Evolutionary conservation across 2,113 vertebrate genomes (phyloP).

Genomic region (Lichenostomus cassidix): DNA sequence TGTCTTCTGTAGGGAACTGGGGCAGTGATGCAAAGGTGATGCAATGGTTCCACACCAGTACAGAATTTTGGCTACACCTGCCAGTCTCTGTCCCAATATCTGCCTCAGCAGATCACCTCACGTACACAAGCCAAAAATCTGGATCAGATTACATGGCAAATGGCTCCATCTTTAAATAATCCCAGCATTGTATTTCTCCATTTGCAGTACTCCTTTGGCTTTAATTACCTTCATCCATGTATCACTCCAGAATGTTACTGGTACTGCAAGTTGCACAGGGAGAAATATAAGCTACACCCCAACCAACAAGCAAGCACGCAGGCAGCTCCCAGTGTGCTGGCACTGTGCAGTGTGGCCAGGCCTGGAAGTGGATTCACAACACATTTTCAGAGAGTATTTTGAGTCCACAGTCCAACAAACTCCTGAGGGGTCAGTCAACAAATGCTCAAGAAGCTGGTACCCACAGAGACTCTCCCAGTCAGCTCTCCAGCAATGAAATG

Average conservation of each 20-base stretch:
- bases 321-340: not conserved
- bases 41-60: not conserved
- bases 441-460: not conserved
- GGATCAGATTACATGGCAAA: not conserved
- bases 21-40: rapidly evolving
- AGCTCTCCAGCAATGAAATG: not conserved
- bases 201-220: not conserved
- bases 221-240: not conserved
- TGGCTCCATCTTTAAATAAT: not conserved
- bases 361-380: not conserved
- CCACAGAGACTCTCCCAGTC: not conserved
- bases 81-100: not conserved
- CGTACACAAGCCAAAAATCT: rapidly evolving
- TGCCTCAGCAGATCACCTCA: not conserved
- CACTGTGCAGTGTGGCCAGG: not conserved
- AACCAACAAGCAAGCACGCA: not conserved
- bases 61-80: not conserved
- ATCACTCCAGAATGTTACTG: not conserved
- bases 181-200: not conserved
- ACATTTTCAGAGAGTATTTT: not conserved
- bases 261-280: not conserved
- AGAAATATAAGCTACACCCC: not conserved
- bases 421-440: not conserved
- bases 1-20: not conserved
- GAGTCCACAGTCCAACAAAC: not conserved